phyloP scores from a whole-genome alignment of 2,888 invertebrate species.

The Diadromus collaris region DNA sequence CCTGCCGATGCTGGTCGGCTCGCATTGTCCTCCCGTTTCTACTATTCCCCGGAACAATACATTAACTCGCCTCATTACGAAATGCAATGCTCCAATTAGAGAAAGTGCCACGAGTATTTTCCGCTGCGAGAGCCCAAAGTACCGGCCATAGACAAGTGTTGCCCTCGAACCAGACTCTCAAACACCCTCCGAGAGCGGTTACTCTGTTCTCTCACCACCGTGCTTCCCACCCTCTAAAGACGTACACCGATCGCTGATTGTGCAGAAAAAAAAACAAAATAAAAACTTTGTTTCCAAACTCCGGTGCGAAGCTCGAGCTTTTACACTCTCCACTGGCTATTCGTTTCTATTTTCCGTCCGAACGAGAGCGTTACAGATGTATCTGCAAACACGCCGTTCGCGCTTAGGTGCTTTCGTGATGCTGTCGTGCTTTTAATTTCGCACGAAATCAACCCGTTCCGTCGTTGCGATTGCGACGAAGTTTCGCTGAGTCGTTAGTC shows the following conservation, averaged over 20 bases:
- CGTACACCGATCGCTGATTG: constrained; percentile 49
- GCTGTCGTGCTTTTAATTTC: constrained; percentile 45
- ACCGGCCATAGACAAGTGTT: background rate
- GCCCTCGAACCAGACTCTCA: constrained; percentile 13
- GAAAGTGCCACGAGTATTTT: constrained; percentile 53
- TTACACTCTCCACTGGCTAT: background rate
- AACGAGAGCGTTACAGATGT: background rate
- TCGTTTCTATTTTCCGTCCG: constrained; percentile 26
- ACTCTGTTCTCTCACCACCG: background rate
- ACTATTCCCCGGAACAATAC: constrained; percentile 62
- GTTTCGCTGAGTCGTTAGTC: constrained; percentile 44
- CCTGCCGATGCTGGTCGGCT: constrained; percentile 8
- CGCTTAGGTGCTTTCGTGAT: background rate
- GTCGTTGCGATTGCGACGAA: constrained; percentile 20
- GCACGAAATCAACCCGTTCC: constrained; percentile 31
- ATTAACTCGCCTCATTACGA: constrained; percentile 70
- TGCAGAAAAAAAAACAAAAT: constrained; percentile 24
- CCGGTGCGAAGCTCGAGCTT: constrained; percentile 1
- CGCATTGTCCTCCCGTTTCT: constrained; percentile 29
- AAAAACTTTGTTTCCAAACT: constrained; percentile 4
- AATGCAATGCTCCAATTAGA: constrained; percentile 69
- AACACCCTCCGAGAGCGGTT: constrained; percentile 10
- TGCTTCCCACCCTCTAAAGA: constrained; percentile 12
- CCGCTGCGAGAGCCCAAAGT: constrained; percentile 23
- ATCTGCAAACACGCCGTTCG: background rate